Evolutionary conservation across 2,113 vertebrate genomes (phyloP).

Genomic region (Oryzias woworae): DNA sequence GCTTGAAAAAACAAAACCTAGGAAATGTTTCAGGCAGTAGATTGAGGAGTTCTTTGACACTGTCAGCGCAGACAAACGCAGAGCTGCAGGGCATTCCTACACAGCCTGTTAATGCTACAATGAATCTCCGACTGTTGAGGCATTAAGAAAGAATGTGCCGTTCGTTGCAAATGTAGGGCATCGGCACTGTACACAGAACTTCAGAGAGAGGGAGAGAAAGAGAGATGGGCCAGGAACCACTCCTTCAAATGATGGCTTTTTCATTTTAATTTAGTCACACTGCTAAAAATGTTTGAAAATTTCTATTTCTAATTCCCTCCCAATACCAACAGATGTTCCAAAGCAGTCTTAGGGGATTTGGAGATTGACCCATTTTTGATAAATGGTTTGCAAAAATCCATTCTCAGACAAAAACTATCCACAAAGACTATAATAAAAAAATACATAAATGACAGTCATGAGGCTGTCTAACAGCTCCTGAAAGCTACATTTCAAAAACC

Average conservation of each 20-base stretch:
- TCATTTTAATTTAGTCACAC: constrained; percentile 14
- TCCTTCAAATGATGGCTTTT: constrained; percentile 8
- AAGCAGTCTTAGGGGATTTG: constrained; percentile 9
- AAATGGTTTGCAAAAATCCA: too few species aligned
- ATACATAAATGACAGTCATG: neutral
- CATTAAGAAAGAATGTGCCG: constrained; percentile 1
- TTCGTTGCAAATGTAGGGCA: constrained; percentile 7
- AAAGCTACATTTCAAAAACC: too few species aligned
- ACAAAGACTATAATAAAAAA: neutral
- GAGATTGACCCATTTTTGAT: neutral
- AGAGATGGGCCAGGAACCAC: neutral
- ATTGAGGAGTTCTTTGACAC: neutral
- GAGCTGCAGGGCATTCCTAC: neutral
- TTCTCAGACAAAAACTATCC: neutral
- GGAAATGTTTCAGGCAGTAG: neutral
- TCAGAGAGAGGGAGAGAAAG: neutral
- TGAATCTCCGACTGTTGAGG: neutral
- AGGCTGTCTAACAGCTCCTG: neutral
- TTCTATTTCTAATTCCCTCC: constrained; percentile 22
- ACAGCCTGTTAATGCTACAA: neutral
- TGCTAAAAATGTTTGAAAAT: constrained; percentile 17
- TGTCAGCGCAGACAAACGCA: constrained; percentile 11
- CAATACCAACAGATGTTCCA: constrained; percentile 4
- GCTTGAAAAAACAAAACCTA: constrained; percentile 2
- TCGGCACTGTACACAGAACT: constrained; percentile 4